Conservation (phyloP, 2,797 vertebrate species). For the Adrianichthys oophorus region DNA sequence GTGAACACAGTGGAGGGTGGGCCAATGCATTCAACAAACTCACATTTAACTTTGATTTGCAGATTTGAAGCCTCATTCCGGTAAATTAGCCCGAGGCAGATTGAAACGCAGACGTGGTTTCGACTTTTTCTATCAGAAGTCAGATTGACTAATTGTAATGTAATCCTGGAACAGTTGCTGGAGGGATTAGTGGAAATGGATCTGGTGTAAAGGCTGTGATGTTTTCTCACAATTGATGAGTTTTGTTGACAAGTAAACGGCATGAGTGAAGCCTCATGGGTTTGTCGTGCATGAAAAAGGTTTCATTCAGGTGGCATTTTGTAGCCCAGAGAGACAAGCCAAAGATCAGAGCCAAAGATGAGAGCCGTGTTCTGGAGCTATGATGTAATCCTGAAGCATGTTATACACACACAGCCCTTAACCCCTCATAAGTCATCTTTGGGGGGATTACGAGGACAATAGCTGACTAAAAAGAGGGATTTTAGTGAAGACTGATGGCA, state of each 20-base stretch:
- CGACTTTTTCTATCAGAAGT: slow-evolving; percentile 51
- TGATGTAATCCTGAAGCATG: slow-evolving; percentile 35
- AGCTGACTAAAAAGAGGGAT: neutral
- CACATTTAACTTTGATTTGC: slow-evolving; percentile 42
- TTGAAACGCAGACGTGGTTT: slow-evolving; percentile 37
- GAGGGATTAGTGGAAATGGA: slow-evolving; percentile 59
- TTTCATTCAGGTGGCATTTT: neutral
- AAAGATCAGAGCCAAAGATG: slow-evolving; percentile 26
- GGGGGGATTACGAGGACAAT: too few relatives aligned
- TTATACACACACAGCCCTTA: neutral
- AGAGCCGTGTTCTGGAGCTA: slow-evolving; percentile 12
- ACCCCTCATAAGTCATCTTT: neutral
- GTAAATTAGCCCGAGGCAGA: slow-evolving; percentile 52
- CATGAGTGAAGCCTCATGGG: slow-evolving; percentile 18
- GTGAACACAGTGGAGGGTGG: slow-evolving; percentile 4
- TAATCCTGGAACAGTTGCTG: slow-evolving; percentile 49
- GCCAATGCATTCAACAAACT: slow-evolving; percentile 16
- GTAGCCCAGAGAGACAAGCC: slow-evolving; percentile 21
- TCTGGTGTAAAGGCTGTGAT: slow-evolving; percentile 48
- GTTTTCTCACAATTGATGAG: slow-evolving; percentile 54
- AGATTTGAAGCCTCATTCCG: slow-evolving; percentile 58
- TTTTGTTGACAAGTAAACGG: slow-evolving; percentile 57
- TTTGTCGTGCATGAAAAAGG: slow-evolving; percentile 8
- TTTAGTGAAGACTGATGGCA: neutral
- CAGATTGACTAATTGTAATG: slow-evolving; percentile 60